These are phyloP conservation scores for Crotalus horridus DNA, from an alignment of 2,113 vertebrate species.

Conservation along the genomic window DNA sequence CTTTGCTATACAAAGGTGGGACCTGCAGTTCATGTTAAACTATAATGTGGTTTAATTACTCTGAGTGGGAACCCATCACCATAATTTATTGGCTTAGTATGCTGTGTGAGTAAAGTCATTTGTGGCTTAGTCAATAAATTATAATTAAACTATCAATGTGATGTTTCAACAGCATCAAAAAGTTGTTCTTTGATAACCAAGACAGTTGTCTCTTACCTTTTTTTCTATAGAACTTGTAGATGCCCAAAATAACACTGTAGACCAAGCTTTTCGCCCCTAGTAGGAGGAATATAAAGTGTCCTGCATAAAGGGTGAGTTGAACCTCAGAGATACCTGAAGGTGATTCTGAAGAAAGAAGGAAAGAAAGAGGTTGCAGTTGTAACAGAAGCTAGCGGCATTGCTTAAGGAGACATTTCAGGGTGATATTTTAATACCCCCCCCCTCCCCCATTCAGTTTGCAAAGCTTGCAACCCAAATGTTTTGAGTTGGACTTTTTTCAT, in stretches of 20 bases:
- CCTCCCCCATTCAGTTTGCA: neutral
- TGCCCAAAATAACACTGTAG: neutral
- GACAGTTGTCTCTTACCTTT: neutral
- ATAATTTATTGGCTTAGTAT: neutral
- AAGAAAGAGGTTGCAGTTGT: neutral
- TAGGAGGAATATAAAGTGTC: slow-evolving; percentile 1
- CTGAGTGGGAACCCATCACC: neutral
- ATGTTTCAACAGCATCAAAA: neutral
- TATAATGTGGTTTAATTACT: neutral
- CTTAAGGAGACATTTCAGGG: neutral
- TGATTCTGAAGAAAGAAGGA: neutral
- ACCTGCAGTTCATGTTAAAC: neutral
- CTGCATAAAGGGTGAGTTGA: neutral
- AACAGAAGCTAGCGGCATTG: neutral
- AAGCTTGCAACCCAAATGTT: neutral
- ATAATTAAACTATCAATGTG: neutral
- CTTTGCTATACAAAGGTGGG: neutral
- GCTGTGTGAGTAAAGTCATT: neutral
- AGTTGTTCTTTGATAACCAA: neutral
- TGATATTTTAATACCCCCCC: neutral
- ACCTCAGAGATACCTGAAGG: neutral
- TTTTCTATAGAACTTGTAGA: neutral
- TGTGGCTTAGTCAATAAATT: neutral
- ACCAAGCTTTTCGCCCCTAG: slow-evolving; percentile 4
- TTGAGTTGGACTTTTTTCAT: neutral